phyloP scores from a whole-genome alignment of 2,888 invertebrate genomes.

The Leucania comma region DNA sequence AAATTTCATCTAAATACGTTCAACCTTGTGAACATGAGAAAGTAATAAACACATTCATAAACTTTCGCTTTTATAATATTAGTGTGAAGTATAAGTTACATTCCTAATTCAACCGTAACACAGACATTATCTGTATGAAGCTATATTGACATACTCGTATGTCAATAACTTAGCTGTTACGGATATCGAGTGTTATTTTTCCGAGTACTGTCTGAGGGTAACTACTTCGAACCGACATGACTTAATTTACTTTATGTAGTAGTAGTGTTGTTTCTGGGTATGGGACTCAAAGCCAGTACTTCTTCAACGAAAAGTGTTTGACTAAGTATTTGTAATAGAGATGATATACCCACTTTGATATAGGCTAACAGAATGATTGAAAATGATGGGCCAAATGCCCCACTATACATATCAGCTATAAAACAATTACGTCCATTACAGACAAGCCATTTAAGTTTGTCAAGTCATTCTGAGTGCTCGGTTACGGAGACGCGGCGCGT shows the following conservation, averaged over 20 bases:
- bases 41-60: too few species aligned
- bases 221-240: neutral
- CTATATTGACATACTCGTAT: slow-evolving; percentile 4
- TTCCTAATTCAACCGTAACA: neutral
- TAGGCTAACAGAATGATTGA: neutral
- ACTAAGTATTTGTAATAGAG: too few species aligned
- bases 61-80: too few species aligned
- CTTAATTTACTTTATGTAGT: neutral
- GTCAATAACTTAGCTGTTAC: slow-evolving; percentile 5
- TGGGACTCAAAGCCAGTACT: neutral
- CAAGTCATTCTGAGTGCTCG: slow-evolving; percentile 44
- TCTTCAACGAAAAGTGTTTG: neutral
- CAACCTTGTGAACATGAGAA: too few species aligned
- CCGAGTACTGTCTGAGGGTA: neutral
- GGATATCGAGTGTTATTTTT: neutral
- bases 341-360: neutral
- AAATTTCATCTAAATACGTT: too few species aligned
- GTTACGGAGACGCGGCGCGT: too few species aligned
- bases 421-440: neutral
- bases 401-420: neutral
- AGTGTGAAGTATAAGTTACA: too few species aligned
- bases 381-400: neutral
- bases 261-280: neutral
- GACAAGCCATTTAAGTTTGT: neutral
- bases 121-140: neutral